Evolutionary conservation across 2,888 invertebrate genomes (phyloP), one percentile per base, ranked within the genome.

Genomic region (Zele albiditarsus): DNA sequence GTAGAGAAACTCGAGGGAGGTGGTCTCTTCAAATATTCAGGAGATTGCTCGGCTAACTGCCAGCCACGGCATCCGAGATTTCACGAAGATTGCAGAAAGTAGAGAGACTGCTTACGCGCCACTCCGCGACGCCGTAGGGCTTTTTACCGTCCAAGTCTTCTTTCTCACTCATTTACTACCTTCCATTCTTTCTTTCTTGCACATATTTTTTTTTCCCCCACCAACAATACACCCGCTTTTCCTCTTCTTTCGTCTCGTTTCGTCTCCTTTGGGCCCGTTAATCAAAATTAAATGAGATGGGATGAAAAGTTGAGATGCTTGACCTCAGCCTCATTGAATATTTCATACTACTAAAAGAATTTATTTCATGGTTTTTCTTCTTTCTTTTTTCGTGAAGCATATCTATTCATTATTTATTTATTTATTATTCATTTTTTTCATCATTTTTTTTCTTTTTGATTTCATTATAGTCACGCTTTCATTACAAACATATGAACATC

Each of bases 31-130:
- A 89, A 89, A 88, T 88, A 89, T 89, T 88, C 88, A 88, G 82
- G 78, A 85, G 87, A 86, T 87, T 83, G 85, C 86, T 84, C 84
- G 85, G 87, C 87, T 88, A 89, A 89, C 86, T 88, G 86, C 87
- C 84, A 84, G 84, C 82, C 80, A 60, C 79, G 77, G 82, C 82
- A 83, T 83, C 86, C 85, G 88, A 86, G 89, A 89, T 89, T 89
- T 88, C 84, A 81, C 82, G 84, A 86, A 88, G 88, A 88, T 88
- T 88, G 86, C 86, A 84, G 53, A 27, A 27, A 57, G 72, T 33
- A 71, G 49, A 65, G 53, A 49, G 62, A 53, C 60, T 33, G 33
- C 33, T 27, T 33, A 23, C 33, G 12, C 25, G n/a, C 49, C 38
- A 53, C 46, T 33, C 60, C 65, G 53, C 46, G 46, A 71, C 49